phyloP scores from a whole-genome alignment of 2,113 vertebrate species.

The Ploceus nigricollis region DNA sequence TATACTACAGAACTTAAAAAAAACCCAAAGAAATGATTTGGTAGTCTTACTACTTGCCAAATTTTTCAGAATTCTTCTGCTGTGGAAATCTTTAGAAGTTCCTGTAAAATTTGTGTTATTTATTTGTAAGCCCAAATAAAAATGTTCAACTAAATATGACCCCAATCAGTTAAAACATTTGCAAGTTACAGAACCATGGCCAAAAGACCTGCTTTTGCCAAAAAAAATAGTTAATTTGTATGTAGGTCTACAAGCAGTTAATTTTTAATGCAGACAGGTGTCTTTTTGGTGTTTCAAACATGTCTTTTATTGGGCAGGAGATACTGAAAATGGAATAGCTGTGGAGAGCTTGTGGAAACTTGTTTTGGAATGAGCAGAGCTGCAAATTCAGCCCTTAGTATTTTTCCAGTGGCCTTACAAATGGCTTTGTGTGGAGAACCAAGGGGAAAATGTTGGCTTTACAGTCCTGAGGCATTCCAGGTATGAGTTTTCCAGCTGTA shows the following conservation, averaged over 20 bases:
- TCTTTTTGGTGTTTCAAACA: not conserved
- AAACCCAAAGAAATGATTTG: not conserved
- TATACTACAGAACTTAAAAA: not conserved
- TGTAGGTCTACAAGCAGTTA: conserved; percentile 1
- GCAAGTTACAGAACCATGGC: not conserved
- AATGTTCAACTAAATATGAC: not conserved
- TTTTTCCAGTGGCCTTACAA: not conserved
- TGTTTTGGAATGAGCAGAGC: not conserved
- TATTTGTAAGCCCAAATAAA: conserved; percentile 3
- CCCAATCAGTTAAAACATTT: not conserved
- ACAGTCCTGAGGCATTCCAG: not conserved
- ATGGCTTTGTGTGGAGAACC: not conserved
- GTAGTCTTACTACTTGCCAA: not conserved
- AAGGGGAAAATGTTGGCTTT: not conserved
- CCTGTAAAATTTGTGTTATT: not conserved
- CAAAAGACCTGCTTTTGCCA: not conserved
- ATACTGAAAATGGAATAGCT: not conserved
- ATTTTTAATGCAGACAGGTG: conserved; percentile 36
- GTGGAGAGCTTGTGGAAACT: not conserved
- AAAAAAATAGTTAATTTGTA: not conserved
- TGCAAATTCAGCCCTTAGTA: not conserved
- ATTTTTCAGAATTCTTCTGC: not conserved
- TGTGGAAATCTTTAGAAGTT: not conserved
- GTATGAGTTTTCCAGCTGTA: not conserved
- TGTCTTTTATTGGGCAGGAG: not conserved